A percentile compares a stretch with the other conserved stretches of the same genome.
Evolutionary conservation across 2,113 vertebrate genomes (phyloP).

Genomic region (Pterocles orientalis): DNA sequence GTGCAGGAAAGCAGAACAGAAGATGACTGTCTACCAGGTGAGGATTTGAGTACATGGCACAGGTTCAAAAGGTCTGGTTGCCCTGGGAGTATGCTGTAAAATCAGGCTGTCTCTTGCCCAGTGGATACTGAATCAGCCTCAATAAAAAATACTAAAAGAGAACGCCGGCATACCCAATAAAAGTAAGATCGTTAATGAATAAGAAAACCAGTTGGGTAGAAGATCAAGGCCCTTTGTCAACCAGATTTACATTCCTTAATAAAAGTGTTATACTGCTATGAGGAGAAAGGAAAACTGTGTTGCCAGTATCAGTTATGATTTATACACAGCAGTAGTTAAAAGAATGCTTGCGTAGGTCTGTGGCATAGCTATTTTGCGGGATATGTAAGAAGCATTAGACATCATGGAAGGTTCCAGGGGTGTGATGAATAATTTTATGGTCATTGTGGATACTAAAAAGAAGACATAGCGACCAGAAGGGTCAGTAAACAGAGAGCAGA

Average conservation of each 20-base stretch:
- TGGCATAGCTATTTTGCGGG: background rate
- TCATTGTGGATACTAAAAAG: background rate
- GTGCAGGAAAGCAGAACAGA: background rate
- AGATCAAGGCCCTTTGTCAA: background rate
- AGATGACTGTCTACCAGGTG: background rate
- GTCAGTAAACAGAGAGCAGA: background rate
- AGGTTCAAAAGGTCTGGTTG: background rate
- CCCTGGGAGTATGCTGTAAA: background rate
- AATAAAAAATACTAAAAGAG: background rate
- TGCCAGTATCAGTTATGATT: background rate
- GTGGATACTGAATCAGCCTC: background rate
- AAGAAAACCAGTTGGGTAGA: background rate
- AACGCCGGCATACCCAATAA: background rate
- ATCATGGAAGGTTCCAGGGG: background rate
- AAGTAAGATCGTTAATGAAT: background rate
- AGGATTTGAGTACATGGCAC: background rate
- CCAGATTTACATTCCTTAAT: slow-evolving; percentile 9
- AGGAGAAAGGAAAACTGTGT: background rate
- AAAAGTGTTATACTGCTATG: slow-evolving; percentile 9
- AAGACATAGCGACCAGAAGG: background rate
- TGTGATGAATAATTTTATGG: background rate
- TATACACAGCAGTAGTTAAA: background rate
- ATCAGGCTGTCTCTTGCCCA: background rate
- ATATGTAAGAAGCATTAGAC: background rate
- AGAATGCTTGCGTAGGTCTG: background rate